Base-by-base conservation (phyloP, 2,113 vertebrate species). In the Proterorhinus semilunaris region DNA sequence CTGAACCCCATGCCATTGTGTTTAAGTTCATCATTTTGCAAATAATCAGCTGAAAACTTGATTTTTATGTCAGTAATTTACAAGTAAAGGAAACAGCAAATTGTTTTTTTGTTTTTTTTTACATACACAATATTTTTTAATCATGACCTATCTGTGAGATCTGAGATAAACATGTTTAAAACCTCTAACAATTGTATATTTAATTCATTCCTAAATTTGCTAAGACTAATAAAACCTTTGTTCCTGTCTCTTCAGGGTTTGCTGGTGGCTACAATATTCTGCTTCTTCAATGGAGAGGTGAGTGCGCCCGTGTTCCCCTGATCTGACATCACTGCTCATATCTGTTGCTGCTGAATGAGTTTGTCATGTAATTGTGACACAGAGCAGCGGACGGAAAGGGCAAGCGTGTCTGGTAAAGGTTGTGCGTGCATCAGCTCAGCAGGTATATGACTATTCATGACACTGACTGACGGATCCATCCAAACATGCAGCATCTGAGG, bases 201-300 rank as follows among this genome's bases (percentile, higher is more conserved):
- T 49, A 6, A 13, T 10, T 49, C 48, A 49, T 49, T 5, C 13
- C 48, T 49, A 5, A 0, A 3, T 49, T 10, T 36, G 27, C 48
- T 13, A 13, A 50, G 10, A 13, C 49, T 50, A 36, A 36, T 36
- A 59, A 4, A 1, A 44, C 62, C 68, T 4, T 15, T 21, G 12
- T 48, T 0, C 58, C 0, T 6, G 42, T 71, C 3, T 51, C 47
- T 59, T 68, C 16, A 99, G 98, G 98, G 98, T 16, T 93, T 99
- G 83, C 94, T 99, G 57, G 97, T 99, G 70, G 94, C 98, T 49
- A 94, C 94, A 5, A 99, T 99, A 92, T 99, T 99, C 92, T 99
- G 98, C 91, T 99, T 98, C 91, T 98, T 95, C 92, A 99, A 99
- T 65, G 94, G 95, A 8, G 95, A 98, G 95, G 98, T 99, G 93